A percentile compares a stretch with the other conserved stretches of the same genome.
phyloP scores from a whole-genome alignment of 2,113 vertebrate species.

The Sigmodon hispidus region DNA sequence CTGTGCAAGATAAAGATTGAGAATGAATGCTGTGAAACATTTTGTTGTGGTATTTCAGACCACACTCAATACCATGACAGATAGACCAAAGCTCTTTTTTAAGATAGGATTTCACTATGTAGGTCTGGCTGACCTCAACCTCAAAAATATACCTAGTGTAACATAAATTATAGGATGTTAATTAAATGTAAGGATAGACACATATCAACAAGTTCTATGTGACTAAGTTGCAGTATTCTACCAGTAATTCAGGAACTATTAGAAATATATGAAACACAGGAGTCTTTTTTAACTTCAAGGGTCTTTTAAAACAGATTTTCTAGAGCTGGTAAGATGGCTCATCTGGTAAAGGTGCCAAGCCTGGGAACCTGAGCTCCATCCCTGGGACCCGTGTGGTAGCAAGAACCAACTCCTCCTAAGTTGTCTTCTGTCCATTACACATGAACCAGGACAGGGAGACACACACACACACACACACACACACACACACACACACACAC shows the following conservation, averaged over 20 bases:
- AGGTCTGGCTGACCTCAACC: background rate
- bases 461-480: background rate
- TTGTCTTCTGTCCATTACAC: background rate
- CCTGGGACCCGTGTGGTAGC: background rate
- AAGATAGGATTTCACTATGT: background rate
- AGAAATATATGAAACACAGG: slow-evolving; percentile 51
- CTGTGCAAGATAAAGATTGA: background rate
- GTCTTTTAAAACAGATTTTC: slow-evolving; percentile 57
- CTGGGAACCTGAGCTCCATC: background rate
- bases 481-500: background rate
- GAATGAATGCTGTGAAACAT: background rate
- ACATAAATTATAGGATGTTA: slow-evolving; percentile 89
- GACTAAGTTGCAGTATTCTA: slow-evolving; percentile 52
- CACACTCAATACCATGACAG: slow-evolving; percentile 86
- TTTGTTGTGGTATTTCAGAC: slow-evolving; percentile 85
- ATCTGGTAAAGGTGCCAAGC: background rate
- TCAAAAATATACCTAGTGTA: slow-evolving; percentile 50
- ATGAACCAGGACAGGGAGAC: no score
- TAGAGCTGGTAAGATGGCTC: background rate
- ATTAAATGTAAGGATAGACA: slow-evolving; percentile 92
- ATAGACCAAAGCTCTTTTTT: slow-evolving; percentile 82
- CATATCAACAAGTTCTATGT: slow-evolving; percentile 89
- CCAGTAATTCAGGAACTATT: background rate
- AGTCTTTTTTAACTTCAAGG: background rate
- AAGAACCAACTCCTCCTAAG: background rate